Percentiles rank a stretch among this genome's conserved stretches.
These are phyloP conservation scores for Drosophila subquinaria DNA, from an alignment of 2,888 invertebrate genomes.

Conservation along the genomic window DNA sequence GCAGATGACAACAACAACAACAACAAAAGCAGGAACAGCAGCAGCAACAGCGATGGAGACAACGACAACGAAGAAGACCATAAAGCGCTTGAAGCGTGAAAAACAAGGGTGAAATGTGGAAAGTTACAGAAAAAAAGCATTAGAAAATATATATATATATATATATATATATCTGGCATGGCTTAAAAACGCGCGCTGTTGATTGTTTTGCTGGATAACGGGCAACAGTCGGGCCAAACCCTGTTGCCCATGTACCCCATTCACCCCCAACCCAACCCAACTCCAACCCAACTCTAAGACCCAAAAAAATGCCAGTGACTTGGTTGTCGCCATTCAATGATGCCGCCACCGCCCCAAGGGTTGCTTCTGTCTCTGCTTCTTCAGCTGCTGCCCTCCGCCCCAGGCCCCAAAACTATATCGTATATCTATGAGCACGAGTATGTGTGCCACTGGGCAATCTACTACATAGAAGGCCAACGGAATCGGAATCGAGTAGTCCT, in stretches of 20 bases:
- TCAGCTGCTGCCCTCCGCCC: not conserved
- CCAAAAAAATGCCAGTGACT: conserved; percentile 55
- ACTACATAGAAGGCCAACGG: conserved; percentile 10
- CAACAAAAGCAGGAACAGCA: conserved; percentile 4
- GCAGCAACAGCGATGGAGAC: conserved; percentile 10
- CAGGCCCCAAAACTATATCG: conserved; percentile 44
- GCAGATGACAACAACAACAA: conserved; percentile 41
- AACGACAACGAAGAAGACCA: conserved; percentile 48
- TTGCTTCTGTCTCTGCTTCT: conserved; percentile 37
- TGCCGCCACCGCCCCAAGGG: conserved; percentile 63
- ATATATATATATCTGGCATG: conserved; percentile 66
- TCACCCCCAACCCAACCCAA: not conserved
- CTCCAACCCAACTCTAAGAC: conserved; percentile 2
- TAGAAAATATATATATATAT: conserved; percentile 76
- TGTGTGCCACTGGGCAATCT: conserved; percentile 71
- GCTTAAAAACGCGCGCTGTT: conserved; percentile 80
- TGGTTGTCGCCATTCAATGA: conserved; percentile 64
- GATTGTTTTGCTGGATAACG: conserved; percentile 79
- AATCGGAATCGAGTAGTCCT: conserved; percentile 11
- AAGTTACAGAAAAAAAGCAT: conserved; percentile 82
- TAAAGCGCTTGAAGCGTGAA: conserved; percentile 81
- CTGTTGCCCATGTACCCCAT: conserved; percentile 53
- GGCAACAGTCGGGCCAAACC: conserved; percentile 60
- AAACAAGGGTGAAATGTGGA: conserved; percentile 82
- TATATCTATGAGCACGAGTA: conserved; percentile 30